Percentiles rank a stretch among this genome's conserved stretches.
Conservation (phyloP, 2,888 invertebrate genomes). For the Platycnemis pennipes region DNA sequence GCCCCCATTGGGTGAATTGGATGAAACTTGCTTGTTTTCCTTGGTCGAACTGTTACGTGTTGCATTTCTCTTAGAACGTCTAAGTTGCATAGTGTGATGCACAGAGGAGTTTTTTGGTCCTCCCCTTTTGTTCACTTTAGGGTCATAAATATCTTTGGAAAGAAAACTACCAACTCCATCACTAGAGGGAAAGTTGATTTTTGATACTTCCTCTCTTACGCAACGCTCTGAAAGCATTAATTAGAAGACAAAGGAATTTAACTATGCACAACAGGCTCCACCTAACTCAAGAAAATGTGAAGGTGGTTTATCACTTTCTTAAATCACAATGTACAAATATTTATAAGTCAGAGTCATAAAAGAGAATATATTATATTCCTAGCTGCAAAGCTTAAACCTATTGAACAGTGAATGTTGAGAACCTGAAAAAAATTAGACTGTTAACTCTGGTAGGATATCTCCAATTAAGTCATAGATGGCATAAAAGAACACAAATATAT, state of each 20-base stretch:
- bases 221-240: constrained; percentile 29
- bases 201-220: background rate
- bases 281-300: background rate
- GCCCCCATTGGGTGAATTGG: constrained; percentile 17
- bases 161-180: background rate
- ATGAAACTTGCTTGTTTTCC: constrained; percentile 52
- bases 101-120: background rate
- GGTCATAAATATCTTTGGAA: background rate
- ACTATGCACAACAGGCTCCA: background rate
- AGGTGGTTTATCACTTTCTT: background rate
- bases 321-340: no score
- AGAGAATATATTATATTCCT: no score
- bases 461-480: no score
- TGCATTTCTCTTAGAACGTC: constrained; percentile 58
- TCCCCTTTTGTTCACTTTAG: background rate
- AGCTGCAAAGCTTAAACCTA: no score
- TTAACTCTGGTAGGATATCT: no score
- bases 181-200: background rate
- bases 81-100: constrained; percentile 22
- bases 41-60: constrained; percentile 40
- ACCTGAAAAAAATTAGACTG: no score
- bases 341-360: no score
- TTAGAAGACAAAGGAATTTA: background rate
- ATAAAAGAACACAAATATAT: no score
- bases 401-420: no score